These are phyloP conservation scores for Aphodius granarius DNA, from an alignment of 2,888 invertebrate species.

Conservation along the genomic window DNA sequence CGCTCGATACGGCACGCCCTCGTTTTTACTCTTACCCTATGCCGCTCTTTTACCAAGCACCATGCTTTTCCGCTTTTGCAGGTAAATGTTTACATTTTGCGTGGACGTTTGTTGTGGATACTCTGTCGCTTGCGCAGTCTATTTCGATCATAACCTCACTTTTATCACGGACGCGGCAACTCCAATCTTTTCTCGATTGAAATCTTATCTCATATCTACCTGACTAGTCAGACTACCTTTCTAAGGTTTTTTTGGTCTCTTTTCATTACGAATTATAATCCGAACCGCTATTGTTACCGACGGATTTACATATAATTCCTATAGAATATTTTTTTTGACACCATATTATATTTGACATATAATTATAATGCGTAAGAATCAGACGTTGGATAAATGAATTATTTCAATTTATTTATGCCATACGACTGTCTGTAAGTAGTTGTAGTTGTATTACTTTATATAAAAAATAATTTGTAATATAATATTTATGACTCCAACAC, in stretches of 20 bases:
- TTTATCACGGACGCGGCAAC: neutral
- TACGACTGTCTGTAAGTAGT: too few species aligned
- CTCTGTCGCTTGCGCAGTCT: slow-evolving; percentile 22
- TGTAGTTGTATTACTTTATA: too few species aligned
- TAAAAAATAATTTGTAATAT: too few species aligned
- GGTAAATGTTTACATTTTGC: slow-evolving; percentile 2
- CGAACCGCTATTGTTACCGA: neutral
- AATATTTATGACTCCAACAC: too few species aligned
- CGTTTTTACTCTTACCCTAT: slow-evolving; percentile 10
- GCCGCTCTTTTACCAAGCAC: neutral
- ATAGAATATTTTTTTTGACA: neutral
- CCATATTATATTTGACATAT: neutral
- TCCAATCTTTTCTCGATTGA: neutral
- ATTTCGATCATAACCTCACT: slow-evolving; percentile 20
- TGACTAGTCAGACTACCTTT: neutral
- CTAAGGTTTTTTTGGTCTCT: neutral
- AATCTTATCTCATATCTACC: neutral
- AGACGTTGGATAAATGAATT: too few species aligned
- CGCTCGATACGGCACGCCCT: slow-evolving; percentile 47
- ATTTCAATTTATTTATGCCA: too few species aligned
- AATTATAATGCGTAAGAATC: too few species aligned
- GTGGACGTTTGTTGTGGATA: neutral
- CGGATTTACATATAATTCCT: neutral
- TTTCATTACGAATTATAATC: neutral
- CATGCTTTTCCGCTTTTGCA: neutral